A percentile compares a stretch with the other conserved stretches of the same genome.
Conservation (phyloP, 2,797 vertebrate species). For the Cottoperca gobio region DNA sequence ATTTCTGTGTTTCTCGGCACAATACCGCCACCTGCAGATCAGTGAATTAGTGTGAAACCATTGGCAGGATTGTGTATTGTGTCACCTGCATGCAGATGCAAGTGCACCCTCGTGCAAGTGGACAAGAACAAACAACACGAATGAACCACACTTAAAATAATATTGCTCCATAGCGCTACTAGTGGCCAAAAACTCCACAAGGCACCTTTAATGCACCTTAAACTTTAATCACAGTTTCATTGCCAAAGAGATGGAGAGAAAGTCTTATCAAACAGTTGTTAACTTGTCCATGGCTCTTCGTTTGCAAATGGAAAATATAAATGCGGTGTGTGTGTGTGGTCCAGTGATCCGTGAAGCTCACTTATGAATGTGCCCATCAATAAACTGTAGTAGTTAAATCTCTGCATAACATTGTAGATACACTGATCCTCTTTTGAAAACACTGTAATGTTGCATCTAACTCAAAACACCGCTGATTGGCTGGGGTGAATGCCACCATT, state of each 20-base stretch:
- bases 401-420: neutral
- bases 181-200: neutral
- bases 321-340: constrained; percentile 19
- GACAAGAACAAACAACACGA: neutral
- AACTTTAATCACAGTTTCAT: neutral
- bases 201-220: constrained; percentile 2
- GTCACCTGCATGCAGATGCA: neutral
- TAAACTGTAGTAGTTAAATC: constrained; percentile 7
- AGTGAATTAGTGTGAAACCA: constrained; percentile 1
- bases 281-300: neutral
- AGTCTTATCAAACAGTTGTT: constrained; percentile 10
- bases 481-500: neutral
- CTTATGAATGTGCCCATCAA: neutral
- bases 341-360: neutral
- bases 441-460: neutral
- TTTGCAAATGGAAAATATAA: neutral
- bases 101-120: neutral
- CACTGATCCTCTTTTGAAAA: neutral
- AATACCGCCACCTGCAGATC: neutral
- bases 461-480: neutral
- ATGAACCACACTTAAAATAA: neutral
- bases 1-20: neutral
- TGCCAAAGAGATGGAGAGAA: constrained; percentile 15
- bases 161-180: neutral
- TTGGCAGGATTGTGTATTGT: neutral